Evolutionary conservation across 35 echinoderm and acorn worm species (phyloP).

Genomic region (Heliocidaris erythrogramma): DNA sequence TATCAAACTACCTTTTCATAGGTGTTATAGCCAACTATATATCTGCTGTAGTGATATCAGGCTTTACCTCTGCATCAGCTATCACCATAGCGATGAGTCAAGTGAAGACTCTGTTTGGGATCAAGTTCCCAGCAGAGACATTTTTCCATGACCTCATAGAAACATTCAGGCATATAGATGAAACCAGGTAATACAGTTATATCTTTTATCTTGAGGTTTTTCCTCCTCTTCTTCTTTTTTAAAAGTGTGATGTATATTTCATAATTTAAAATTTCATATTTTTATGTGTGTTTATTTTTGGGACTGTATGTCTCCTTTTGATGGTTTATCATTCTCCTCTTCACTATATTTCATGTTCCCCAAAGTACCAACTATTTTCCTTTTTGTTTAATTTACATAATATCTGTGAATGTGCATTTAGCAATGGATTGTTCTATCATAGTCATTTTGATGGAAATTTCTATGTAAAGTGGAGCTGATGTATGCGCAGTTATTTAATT

Average conservation of each 20-base stretch:
- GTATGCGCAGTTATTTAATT: too few species aligned
- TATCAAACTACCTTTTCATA: too few species aligned
- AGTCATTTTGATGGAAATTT: too few species aligned
- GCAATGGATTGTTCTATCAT: too few species aligned
- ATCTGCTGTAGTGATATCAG: constrained; percentile 77
- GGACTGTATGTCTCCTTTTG: too few species aligned
- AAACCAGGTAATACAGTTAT: constrained; percentile 64
- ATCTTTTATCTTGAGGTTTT: background rate
- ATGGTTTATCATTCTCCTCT: too few species aligned
- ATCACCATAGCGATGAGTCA: constrained; percentile 91
- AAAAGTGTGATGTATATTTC: background rate
- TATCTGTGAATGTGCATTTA: too few species aligned
- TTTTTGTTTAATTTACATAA: too few species aligned
- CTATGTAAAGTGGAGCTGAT: too few species aligned
- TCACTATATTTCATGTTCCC: too few species aligned
- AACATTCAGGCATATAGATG: constrained; percentile 64
- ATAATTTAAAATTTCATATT: background rate
- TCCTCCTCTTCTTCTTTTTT: background rate
- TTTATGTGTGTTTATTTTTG: too few species aligned
- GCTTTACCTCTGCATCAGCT: constrained; percentile 91
- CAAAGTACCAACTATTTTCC: too few species aligned
- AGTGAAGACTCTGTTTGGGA: constrained; percentile 78
- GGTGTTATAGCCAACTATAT: constrained; percentile 91
- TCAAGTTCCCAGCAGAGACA: constrained; percentile 68
- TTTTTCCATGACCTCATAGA: constrained; percentile 69